These are phyloP conservation scores for Coluber constrictor DNA, from an alignment of 2,797 vertebrate species.

Conservation along the genomic window DNA sequence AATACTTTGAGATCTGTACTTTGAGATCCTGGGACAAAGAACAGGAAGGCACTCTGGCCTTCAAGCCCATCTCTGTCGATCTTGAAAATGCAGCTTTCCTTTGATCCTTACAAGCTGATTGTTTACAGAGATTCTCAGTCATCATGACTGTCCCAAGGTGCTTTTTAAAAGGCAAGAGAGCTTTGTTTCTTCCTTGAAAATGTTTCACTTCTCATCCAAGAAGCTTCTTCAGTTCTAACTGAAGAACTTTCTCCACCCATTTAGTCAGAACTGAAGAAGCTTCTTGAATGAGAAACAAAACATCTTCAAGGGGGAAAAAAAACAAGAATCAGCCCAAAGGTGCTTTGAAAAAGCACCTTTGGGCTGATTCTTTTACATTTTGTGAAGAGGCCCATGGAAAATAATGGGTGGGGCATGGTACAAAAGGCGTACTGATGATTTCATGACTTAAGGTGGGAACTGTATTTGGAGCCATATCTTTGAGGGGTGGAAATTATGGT, in stretches of 20 bases:
- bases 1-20: neutral
- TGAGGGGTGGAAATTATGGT: too few relatives aligned
- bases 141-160: neutral
- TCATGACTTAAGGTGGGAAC: neutral
- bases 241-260: neutral
- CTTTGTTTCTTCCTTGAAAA: neutral
- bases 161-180: neutral
- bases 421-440: neutral
- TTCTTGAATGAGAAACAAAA: neutral
- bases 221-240: neutral
- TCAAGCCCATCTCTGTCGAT: neutral
- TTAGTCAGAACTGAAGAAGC: neutral
- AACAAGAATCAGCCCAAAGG: too few relatives aligned
- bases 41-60: neutral
- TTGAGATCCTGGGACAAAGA: neutral
- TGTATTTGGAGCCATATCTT: neutral
- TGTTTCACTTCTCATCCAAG: neutral
- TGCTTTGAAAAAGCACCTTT: neutral
- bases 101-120: neutral
- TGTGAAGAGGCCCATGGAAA: neutral
- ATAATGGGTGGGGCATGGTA: neutral
- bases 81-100: neutral
- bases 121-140: neutral
- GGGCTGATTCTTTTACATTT: neutral
- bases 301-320: neutral